Base-by-base conservation (phyloP, 1,140 invertebrate genomes). In the Drosophila kikkawai region DNA sequence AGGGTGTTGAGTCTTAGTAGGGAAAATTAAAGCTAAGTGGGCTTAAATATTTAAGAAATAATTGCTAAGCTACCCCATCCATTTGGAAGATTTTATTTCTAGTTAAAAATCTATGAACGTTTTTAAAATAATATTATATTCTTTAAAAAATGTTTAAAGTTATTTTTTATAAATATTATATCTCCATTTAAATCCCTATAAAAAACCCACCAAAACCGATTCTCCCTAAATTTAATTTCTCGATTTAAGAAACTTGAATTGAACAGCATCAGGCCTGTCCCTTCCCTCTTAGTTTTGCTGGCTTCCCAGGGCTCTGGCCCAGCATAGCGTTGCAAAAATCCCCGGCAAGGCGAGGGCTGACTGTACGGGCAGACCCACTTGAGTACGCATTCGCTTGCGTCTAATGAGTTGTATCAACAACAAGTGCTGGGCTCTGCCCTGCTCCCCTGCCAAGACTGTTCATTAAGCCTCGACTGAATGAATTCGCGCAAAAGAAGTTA, bases 381-480 rank as follows among this genome's bases (percentile, higher is more conserved):
- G 85, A 88, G 69, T 81, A 84, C 81, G 80, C 84, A 88, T 80
- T 88, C 85, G 85, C 50, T 88, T 88, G 84, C 85, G 80, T 88
- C 84, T 88, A 88, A 88, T 88, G 84, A 88, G 84, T 88, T 88
- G 84, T 88, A 90, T 88, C 84, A 88, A 88, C 84, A 88, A 64
- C 84, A 90, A 87, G 84, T 83, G 63, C 63, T 55, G 60, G 45
- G 45, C 5, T 51, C 9, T 12, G 5, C 26, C 1, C 29, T 12
- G 48, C 34, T 32, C 67, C 42, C 59, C 59, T 56, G 78, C 58
- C 69, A 78, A 59, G 83, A 83, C 84, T 79, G 85, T 88, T 88
- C 84, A 88, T 88, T 88, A 88, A 88, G 84, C 78, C 76, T 73
- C 82, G 84, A 79, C 85, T 88, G 80, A 90, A 84, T 88, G 84